Evolutionary conservation across 2,888 invertebrate species (phyloP).

Genomic region (Aphidius colemani): DNA sequence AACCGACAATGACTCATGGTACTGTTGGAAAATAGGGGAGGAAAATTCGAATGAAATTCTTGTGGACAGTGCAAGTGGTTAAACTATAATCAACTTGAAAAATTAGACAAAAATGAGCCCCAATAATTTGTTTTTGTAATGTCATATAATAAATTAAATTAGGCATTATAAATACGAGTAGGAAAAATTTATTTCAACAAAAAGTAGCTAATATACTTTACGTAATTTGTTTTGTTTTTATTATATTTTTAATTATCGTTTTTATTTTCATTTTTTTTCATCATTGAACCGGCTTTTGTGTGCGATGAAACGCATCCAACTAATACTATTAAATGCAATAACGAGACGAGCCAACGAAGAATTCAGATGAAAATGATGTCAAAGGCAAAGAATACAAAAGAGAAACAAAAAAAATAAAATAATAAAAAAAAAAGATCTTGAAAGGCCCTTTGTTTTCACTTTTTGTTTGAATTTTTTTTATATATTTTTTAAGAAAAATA

Average conservation of each 20-base stretch:
- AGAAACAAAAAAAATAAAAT: slow-evolving; percentile 30
- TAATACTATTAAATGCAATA: slow-evolving; percentile 8
- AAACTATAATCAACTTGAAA: no score
- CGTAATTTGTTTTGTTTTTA: not conserved
- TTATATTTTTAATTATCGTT: not conserved
- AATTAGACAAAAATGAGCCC: no score
- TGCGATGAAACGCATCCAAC: not conserved
- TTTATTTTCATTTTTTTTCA: not conserved
- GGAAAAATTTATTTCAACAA: no score
- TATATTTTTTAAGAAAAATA: no score
- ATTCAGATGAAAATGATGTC: slow-evolving; percentile 13
- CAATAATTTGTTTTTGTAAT: no score
- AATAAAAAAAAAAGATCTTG: slow-evolving; percentile 27
- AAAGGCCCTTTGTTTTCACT: slow-evolving; percentile 44
- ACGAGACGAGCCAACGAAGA: slow-evolving; percentile 3
- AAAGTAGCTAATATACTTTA: not conserved
- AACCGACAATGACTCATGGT: slow-evolving; percentile 29
- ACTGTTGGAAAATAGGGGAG: slow-evolving; percentile 16
- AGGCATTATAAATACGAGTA: no score
- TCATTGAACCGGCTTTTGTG: no score
- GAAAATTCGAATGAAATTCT: slow-evolving; percentile 12
- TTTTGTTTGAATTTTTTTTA: slow-evolving; percentile 29
- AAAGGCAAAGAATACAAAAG: slow-evolving; percentile 31
- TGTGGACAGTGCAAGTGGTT: no score
- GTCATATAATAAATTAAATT: no score